Evolutionary conservation across 1,140 invertebrate species (phyloP).

Genomic region (Drosophila littoralis): DNA sequence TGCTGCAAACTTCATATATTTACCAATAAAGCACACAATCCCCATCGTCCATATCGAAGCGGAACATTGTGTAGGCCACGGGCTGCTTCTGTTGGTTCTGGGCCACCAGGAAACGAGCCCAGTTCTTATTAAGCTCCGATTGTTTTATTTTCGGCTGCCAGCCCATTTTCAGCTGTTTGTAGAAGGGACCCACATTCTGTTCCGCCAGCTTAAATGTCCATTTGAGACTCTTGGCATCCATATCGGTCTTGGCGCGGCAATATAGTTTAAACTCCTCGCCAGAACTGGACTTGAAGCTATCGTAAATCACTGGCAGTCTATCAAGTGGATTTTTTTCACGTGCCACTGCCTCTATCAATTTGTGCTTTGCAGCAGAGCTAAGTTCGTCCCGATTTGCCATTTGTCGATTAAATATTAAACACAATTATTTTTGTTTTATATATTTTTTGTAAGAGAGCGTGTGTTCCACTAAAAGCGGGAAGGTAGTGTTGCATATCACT

Average conservation of each 20-base stretch:
- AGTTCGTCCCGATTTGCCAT: slow-evolving; percentile 68
- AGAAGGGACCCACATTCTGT: slow-evolving; percentile 88
- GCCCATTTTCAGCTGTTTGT: slow-evolving; percentile 86
- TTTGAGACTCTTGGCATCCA: slow-evolving; percentile 84
- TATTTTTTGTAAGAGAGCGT: neutral
- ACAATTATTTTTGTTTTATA: neutral
- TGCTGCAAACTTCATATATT: slow-evolving; percentile 7
- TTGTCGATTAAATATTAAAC: slow-evolving; percentile 10
- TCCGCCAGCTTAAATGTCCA: slow-evolving; percentile 89
- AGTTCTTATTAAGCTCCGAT: slow-evolving; percentile 88
- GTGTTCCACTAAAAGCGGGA: slow-evolving; percentile 37
- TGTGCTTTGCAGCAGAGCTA: slow-evolving; percentile 71
- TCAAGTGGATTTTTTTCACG: slow-evolving; percentile 75
- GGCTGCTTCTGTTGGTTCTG: slow-evolving; percentile 84
- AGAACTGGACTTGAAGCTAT: slow-evolving; percentile 47
- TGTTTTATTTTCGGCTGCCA: slow-evolving; percentile 88
- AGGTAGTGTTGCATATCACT: slow-evolving; percentile 12
- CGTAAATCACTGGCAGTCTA: slow-evolving; percentile 25
- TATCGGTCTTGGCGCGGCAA: slow-evolving; percentile 69
- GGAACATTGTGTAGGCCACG: slow-evolving; percentile 91
- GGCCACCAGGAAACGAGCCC: slow-evolving; percentile 88
- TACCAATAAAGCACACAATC: slow-evolving; percentile 93
- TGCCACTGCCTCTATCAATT: slow-evolving; percentile 68
- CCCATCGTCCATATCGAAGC: slow-evolving; percentile 92
- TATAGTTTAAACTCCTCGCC: slow-evolving; percentile 67